Evolutionary conservation across 2,888 invertebrate genomes (phyloP).

Genomic region (Acronicta leporina): DNA sequence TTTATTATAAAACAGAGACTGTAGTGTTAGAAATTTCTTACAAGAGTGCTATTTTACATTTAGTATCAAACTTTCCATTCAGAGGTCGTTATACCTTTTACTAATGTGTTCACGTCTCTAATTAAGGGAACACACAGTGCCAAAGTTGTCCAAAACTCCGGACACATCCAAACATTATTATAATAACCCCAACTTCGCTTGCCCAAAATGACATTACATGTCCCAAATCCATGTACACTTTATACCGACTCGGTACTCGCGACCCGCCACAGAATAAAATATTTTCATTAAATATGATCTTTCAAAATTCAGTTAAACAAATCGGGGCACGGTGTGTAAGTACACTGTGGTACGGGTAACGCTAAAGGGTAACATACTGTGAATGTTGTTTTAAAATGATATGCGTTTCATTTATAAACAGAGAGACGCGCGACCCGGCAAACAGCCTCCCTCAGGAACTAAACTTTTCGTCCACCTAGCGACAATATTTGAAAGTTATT

Average conservation of each 20-base stretch:
- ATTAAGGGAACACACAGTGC: slow-evolving; percentile 61
- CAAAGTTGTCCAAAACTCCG: slow-evolving; percentile 68
- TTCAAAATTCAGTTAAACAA: slow-evolving; percentile 29
- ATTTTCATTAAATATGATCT: neutral
- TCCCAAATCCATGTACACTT: slow-evolving; percentile 60
- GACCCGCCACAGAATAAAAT: slow-evolving; percentile 50
- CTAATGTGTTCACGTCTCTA: slow-evolving; percentile 65
- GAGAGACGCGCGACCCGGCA: slow-evolving; percentile 80
- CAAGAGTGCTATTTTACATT: slow-evolving; percentile 55
- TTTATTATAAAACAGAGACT: slow-evolving; percentile 44
- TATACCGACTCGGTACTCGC: slow-evolving; percentile 31
- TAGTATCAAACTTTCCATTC: slow-evolving; percentile 52
- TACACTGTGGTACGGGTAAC: slow-evolving; percentile 51
- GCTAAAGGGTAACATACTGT: slow-evolving; percentile 64
- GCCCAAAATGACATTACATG: slow-evolving; percentile 67
- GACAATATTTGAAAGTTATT: slow-evolving; percentile 90
- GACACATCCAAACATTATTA: slow-evolving; percentile 69
- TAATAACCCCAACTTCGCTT: slow-evolving; percentile 72
- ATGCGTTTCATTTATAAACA: slow-evolving; percentile 87
- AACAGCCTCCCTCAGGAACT: slow-evolving; percentile 84
- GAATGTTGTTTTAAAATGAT: slow-evolving; percentile 81
- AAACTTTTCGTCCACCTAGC: slow-evolving; percentile 89
- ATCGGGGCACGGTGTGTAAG: neutral
- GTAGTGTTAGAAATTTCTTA: slow-evolving; percentile 50
- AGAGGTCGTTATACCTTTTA: slow-evolving; percentile 51